Evolutionary conservation across 2,888 invertebrate genomes (phyloP), one percentile per base, ranked within the genome.

Genomic region (Microplitis manilae): DNA sequence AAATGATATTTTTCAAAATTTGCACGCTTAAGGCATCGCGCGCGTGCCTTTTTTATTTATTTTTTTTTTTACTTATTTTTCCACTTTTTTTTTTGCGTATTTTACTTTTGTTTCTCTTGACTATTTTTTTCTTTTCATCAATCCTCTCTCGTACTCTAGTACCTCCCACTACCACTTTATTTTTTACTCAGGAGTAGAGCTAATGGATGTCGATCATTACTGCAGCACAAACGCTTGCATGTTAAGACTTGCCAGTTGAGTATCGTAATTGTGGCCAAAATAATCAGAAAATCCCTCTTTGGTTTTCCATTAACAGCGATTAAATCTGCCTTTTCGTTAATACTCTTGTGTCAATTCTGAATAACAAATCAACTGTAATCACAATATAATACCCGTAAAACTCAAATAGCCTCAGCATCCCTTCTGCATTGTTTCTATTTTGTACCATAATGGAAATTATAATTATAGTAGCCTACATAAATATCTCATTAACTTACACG

Each of bases 161-260:
- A 38, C 50, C 64, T 77, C 62, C 69, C 73, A 71, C 72, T 73
- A 76, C 64, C 75, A 61, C 62, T 61, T 61, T 41, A 41, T 60
- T 41, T 62, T 50, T 40, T 41, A 60, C 68, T 40, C 13, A 20
- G 59, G 15, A 60, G 38, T 38, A 38, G 75, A 79, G 80, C 80
- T 86, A 86, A 86, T 86, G 84, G 84, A 85, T 81, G 85, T 84
- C 84, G 82, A 86, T 85, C 83, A 84, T 85, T 83, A 83, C 77
- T 77, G 80, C 72, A 77, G 78, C 78, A 73, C 83, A 83, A 80
- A 76, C 39, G 13, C 40, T 67, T 69, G 67, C 64, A 41, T 60
- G 77, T 78, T 76, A 79, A 80, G 77, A 79, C 50, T 13, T 50
- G 81, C 79, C 79, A 79, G 79, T 80, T 80, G 75, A 77, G 80